A percentile compares a stretch with the other conserved stretches of the same genome.
Evolutionary conservation across 2,797 vertebrate species (phyloP).

Genomic region (Esox masquinongy): DNA sequence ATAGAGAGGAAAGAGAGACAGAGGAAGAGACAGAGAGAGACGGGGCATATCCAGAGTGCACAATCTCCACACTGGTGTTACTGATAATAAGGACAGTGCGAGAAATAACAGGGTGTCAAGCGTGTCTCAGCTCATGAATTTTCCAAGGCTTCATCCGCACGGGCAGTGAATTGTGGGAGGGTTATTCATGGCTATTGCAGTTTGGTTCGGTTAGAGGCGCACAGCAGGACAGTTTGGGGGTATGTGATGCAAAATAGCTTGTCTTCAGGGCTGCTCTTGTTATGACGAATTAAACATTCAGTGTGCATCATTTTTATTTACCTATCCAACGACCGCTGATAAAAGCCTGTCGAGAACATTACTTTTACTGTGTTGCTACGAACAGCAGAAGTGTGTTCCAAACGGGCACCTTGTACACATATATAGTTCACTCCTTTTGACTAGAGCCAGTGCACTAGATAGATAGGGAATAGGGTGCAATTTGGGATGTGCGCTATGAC

Average conservation of each 20-base stretch:
- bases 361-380: background rate
- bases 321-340: background rate
- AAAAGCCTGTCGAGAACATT: background rate
- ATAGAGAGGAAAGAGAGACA: background rate
- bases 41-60: background rate
- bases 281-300: background rate
- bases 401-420: background rate
- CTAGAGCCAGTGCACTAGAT: background rate
- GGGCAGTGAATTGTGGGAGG: conserved; percentile 19
- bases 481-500: background rate
- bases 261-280: conserved; percentile 1
- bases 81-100: background rate
- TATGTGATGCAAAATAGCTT: background rate
- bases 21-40: background rate
- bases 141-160: conserved; percentile 34
- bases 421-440: no score
- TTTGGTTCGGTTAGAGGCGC: background rate
- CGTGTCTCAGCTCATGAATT: conserved; percentile 46
- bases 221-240: background rate
- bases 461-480: background rate
- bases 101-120: conserved; percentile 3
- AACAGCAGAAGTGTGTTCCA: background rate
- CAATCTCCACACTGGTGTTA: background rate
- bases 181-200: conserved; percentile 23
- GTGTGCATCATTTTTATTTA: background rate